Evolutionary conservation across 2,888 invertebrate genomes (phyloP).

Genomic region (Xestia ashworthii): DNA sequence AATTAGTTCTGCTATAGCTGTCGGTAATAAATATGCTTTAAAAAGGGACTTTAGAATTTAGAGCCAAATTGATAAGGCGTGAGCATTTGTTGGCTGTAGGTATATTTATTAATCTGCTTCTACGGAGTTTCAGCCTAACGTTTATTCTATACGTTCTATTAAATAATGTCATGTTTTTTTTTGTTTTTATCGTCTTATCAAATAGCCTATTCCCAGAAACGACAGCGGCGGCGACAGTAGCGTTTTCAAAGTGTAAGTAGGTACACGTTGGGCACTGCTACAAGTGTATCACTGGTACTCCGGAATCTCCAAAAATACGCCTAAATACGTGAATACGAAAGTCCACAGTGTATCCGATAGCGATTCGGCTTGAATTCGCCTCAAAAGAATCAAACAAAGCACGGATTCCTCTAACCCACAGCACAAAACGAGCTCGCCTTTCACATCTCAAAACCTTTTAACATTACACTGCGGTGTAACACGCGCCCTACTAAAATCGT

Average conservation of each 20-base stretch:
- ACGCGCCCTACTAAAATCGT: slow-evolving; percentile 53
- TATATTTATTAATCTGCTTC: background rate
- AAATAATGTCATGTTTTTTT: background rate
- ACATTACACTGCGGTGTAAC: slow-evolving; percentile 67
- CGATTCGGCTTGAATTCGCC: background rate
- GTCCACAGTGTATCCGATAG: background rate
- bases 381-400: background rate
- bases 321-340: background rate
- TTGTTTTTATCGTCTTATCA: background rate
- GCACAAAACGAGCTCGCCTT: background rate
- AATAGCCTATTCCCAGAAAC: background rate
- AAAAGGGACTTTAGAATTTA: background rate
- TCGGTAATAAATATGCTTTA: background rate
- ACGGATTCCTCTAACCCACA: background rate
- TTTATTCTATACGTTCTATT: background rate
- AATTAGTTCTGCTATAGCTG: background rate
- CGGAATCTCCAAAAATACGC: background rate
- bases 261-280: background rate
- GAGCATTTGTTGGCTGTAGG: background rate
- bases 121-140: background rate
- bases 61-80: background rate
- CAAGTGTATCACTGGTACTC: background rate
- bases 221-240: background rate
- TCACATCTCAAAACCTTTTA: background rate
- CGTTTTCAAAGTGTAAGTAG: background rate